These are phyloP conservation scores for Blennius ocellaris DNA, from an alignment of 2,113 vertebrate genomes.

Conservation along the genomic window DNA sequence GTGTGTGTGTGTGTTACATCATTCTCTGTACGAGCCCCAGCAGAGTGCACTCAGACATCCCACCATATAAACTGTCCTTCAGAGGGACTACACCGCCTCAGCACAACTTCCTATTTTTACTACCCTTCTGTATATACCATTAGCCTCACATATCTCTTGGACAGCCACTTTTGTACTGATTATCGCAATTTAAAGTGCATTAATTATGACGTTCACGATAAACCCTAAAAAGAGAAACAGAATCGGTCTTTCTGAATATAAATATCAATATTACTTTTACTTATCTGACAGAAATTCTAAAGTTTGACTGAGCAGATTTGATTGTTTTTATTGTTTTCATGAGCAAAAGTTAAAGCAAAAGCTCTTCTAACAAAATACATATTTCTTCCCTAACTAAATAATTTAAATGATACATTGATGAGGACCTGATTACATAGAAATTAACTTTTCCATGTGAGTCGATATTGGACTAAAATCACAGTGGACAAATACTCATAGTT, in stretches of 20 bases:
- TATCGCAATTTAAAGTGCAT: background rate
- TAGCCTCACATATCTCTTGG: background rate
- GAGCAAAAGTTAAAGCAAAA: too few species aligned
- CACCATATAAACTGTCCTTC: background rate
- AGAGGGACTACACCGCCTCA: background rate
- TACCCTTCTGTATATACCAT: background rate
- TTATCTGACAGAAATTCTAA: too few species aligned
- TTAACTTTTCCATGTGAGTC: slow-evolving; percentile 27
- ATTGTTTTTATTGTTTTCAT: too few species aligned
- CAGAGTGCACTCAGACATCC: slow-evolving; percentile 49
- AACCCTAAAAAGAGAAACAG: background rate
- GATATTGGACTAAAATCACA: slow-evolving; percentile 40
- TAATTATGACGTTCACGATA: background rate
- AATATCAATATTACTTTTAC: too few species aligned
- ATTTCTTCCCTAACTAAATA: background rate
- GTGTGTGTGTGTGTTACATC: background rate
- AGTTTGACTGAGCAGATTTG: too few species aligned
- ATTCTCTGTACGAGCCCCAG: slow-evolving; percentile 1
- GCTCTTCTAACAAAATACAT: background rate
- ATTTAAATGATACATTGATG: background rate
- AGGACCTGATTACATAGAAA: background rate
- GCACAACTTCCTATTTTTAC: background rate
- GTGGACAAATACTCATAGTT: slow-evolving; percentile 9
- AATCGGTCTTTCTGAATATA: too few species aligned
- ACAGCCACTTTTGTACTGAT: too few species aligned